A percentile compares a stretch with the other conserved stretches of the same genome.
Evolutionary conservation across 2,888 invertebrate genomes (phyloP).

Genomic region (Brachylomia viminalis): DNA sequence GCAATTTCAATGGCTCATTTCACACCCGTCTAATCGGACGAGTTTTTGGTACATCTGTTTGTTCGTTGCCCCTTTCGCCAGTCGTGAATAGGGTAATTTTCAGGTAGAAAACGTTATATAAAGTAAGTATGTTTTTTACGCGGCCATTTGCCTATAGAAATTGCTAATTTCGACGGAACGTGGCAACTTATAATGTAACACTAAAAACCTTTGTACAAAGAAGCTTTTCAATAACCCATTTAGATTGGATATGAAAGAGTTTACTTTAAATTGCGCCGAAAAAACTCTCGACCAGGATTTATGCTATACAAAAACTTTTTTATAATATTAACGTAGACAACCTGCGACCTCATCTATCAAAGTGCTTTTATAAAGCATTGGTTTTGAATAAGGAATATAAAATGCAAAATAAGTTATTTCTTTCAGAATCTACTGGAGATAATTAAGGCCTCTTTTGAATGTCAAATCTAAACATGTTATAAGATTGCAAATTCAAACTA

Average conservation of each 20-base stretch:
- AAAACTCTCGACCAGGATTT: conserved; percentile 49
- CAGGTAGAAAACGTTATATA: conserved; percentile 41
- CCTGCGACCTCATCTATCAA: conserved; percentile 68
- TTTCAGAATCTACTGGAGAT: conserved; percentile 55
- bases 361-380: conserved; percentile 64
- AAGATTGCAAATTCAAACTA: conserved; percentile 58
- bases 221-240: conserved; percentile 62
- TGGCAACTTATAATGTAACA: conserved; percentile 50
- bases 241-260: conserved; percentile 59
- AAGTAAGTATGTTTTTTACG: conserved; percentile 34
- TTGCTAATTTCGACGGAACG: conserved; percentile 38
- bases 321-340: conserved; percentile 63
- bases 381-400: conserved; percentile 64
- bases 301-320: conserved; percentile 56
- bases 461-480: conserved; percentile 52
- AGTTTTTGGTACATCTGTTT: conserved; percentile 71
- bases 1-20: conserved; percentile 76
- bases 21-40: conserved; percentile 75
- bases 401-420: conserved; percentile 63
- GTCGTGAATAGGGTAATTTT: conserved; percentile 47
- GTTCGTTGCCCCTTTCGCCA: conserved; percentile 55
- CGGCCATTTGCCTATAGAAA: conserved; percentile 45
- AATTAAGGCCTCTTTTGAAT: conserved; percentile 61
- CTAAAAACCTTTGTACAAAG: conserved; percentile 52
- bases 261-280: conserved; percentile 55